Base-by-base conservation (phyloP, 2,797 vertebrate species). In the Melanotaenia nigrans region DNA sequence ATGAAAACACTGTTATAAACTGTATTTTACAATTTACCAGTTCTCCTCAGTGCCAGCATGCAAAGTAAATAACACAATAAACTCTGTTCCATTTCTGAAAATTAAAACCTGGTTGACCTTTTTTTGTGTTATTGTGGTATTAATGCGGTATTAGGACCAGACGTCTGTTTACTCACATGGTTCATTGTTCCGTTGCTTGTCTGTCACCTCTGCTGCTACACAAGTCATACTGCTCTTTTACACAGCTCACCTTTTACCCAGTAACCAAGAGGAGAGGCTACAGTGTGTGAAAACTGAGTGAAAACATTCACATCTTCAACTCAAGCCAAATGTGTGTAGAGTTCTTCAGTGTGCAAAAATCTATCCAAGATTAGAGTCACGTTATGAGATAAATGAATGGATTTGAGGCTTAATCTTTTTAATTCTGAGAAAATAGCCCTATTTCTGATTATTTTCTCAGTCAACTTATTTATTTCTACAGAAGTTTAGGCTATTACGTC, bases 201-300 rank as follows among this genome's bases (percentile, higher is more conserved):
- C 70, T 2, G 1, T 78, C 82, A 82, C 74, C 78, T 54, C 36
- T 3, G 28, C 73, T 51, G 64, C 70, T 57, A 71, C 68, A 28
- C 66, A 16, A 75, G 79, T 77, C 70, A 66, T 0, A 28, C 58
- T 11, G 5, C 56, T 61, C 53, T 70, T 40, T 38, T 24, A 8
- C 68, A 60, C n/a, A 7, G 14, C 69, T 90, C 75, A 81, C 78
- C 89, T 92, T 87, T 91, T 53, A 87, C 89, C 87, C 75, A 90
- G 82, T 90, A 84, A 91, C 28, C 35, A 33, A 8, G 22, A 68
- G 73, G 36, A 47, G 47, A 60, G 28, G 58, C 84, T 1, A 4
- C 32, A 8, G 13, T 24, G 16, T 63, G 73, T 30, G 13, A 64
- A 55, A 56, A 40, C 22, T 4, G 53, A 61, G 11, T 22, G 30